These are phyloP conservation scores for Zingel zingel DNA, from an alignment of 2,113 vertebrate species.

Conservation along the genomic window DNA sequence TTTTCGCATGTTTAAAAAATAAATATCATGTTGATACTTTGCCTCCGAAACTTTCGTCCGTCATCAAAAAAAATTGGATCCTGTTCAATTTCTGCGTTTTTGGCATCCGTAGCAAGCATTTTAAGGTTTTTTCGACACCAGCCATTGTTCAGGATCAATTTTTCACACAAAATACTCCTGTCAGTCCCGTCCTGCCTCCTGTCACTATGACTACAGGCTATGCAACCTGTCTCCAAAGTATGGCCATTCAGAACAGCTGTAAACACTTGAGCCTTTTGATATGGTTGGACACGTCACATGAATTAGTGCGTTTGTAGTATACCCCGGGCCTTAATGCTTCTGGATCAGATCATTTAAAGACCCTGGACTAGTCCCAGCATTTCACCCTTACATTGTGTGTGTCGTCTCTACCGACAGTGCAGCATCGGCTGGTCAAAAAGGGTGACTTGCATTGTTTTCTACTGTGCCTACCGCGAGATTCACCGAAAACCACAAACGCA, in stretches of 20 bases:
- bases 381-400: background rate
- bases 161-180: too few relatives aligned
- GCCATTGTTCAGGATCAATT: too few relatives aligned
- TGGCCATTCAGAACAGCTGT: background rate
- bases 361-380: background rate
- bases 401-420: too few relatives aligned
- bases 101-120: too few relatives aligned
- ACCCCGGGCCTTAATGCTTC: background rate
- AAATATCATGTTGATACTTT: too few relatives aligned
- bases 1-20: too few relatives aligned
- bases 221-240: too few relatives aligned
- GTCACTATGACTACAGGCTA: background rate
- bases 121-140: too few relatives aligned
- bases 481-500: slow-evolving; percentile 15
- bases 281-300: background rate
- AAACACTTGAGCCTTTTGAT: background rate
- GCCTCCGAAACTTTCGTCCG: too few relatives aligned
- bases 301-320: background rate
- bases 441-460: background rate
- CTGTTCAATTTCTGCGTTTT: too few relatives aligned
- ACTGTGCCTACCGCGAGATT: background rate
- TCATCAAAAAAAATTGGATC: too few relatives aligned
- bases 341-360: background rate
- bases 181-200: too few relatives aligned
- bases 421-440: background rate